These are phyloP conservation scores for Helicorthomorpha holstii DNA, from an alignment of 1,140 invertebrate species.

Conservation along the genomic window DNA sequence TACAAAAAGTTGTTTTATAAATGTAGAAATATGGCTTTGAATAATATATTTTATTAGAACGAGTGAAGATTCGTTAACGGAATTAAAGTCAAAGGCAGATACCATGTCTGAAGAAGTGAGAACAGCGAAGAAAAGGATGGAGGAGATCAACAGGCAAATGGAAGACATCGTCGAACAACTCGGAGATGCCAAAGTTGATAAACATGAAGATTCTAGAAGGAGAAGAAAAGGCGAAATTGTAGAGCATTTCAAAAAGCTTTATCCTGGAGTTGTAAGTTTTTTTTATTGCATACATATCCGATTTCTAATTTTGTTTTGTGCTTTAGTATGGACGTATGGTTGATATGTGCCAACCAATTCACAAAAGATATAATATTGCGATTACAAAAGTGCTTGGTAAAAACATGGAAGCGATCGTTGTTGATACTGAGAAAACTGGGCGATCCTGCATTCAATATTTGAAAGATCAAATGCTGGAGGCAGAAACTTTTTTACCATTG, in stretches of 20 bases:
- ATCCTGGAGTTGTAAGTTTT: constrained; percentile 71
- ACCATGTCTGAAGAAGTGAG: constrained; percentile 74
- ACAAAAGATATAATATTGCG: constrained; percentile 92
- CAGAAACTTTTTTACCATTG: constrained; percentile 94
- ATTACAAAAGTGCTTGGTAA: constrained; percentile 98
- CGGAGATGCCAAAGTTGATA: constrained; percentile 93
- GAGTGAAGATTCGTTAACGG: constrained; percentile 69
- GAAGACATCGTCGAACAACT: constrained; percentile 80
- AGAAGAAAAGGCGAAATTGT: constrained; percentile 96
- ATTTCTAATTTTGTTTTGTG: no score
- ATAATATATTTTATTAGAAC: no score
- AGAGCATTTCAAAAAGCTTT: constrained; percentile 91
- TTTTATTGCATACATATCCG: not conserved
- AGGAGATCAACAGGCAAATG: constrained; percentile 70
- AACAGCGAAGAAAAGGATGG: constrained; percentile 67
- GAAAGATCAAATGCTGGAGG: constrained; percentile 94
- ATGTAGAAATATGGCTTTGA: no score
- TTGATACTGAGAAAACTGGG: constrained; percentile 95
- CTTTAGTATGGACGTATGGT: constrained; percentile 92
- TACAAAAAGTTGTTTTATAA: no score
- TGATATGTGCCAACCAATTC: constrained; percentile 97
- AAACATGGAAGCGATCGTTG: constrained; percentile 99
- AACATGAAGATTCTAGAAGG: constrained; percentile 86
- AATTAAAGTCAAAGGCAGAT: constrained; percentile 59
- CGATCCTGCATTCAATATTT: constrained; percentile 93